Evolutionary conservation across 1,140 invertebrate genomes (phyloP), one percentile per base, ranked within the genome.

Genomic region (Diorhabda elongata): DNA sequence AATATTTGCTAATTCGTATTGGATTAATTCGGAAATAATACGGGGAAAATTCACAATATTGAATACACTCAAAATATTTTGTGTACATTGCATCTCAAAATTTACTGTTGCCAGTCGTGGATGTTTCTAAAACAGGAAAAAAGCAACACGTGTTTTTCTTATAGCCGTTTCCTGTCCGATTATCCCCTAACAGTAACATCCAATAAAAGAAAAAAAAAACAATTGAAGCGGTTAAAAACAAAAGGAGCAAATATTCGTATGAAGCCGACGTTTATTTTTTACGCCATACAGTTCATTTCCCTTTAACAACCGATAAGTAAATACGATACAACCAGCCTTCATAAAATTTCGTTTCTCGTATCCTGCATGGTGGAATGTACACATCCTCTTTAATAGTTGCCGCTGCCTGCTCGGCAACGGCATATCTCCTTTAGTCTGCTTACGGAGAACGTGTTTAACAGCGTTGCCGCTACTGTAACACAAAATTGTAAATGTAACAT

Each of bases 311-410:
- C 63, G 45, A 64, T 64, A 64, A 64, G 45, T 64, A 64, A 64
- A 57, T 57, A 64, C 52, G 56, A 64, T 57, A 64, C 58, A 60
- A 26, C n/a, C n/a, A 26, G 11, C 63, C 63, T 42, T 64, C 63
- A 56, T 64, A 56, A 64, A 64, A 64, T 64, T 64, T 45, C 45
- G 58, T 60, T 26, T 60, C 58, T 11, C 11, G 44, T 57, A 57
- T 64, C 52, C 43, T 64, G 63, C 61, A 62, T 44, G 42, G 11
- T 42, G n/a, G 61, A 44, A 62, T 44, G 61, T 44, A 47, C 42
- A n/a, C 61, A 70, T 67, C 65, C 65, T 9, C 65, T 67, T 67
- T 7, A 67, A 67, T n/a, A 62, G 47, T 52, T 52, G 47, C 47
- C 47, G 47, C 47, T 52, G 11, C 45, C 63, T 52, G 11, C 5